Conservation (phyloP, 2,888 invertebrate species). For the Malthinus seriepunctatus region DNA sequence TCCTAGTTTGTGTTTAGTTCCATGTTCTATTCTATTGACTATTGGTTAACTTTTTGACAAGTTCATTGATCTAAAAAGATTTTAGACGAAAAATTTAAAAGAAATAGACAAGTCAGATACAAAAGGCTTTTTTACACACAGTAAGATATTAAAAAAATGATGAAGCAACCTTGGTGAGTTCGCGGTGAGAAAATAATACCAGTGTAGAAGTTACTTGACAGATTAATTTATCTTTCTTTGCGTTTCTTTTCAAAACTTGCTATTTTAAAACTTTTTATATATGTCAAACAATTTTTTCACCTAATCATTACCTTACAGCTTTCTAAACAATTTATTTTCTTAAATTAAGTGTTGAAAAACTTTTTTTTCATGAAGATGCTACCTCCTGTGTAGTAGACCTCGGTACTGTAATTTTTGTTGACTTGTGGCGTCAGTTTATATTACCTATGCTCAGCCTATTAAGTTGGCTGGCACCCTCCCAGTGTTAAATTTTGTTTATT, state of each 20-base stretch:
- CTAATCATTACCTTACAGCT: no score
- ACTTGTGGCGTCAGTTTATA: no score
- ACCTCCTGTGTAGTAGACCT: no score
- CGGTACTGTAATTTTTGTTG: no score
- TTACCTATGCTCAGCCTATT: no score
- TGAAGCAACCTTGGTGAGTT: conserved; percentile 1
- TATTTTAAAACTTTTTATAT: conserved; percentile 1
- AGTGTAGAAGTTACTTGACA: conserved; percentile 16
- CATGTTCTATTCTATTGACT: neutral
- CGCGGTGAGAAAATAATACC: conserved; percentile 13
- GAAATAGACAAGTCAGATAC: conserved; percentile 8
- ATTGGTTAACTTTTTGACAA: conserved; percentile 8
- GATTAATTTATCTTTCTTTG: conserved; percentile 16
- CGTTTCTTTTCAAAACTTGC: neutral
- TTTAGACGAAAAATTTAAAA: conserved; percentile 9
- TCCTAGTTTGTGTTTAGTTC: no score
- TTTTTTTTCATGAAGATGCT: no score
- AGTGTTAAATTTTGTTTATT: no score
- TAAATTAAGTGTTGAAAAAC: no score
- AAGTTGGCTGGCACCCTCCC: no score
- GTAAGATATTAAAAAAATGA: conserved; percentile 3
- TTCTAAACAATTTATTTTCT: no score
- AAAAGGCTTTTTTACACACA: neutral
- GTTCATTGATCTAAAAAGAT: conserved; percentile 15
- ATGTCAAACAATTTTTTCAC: no score